Conservation (phyloP, 2,888 invertebrate genomes). For the Melipona beecheii region DNA sequence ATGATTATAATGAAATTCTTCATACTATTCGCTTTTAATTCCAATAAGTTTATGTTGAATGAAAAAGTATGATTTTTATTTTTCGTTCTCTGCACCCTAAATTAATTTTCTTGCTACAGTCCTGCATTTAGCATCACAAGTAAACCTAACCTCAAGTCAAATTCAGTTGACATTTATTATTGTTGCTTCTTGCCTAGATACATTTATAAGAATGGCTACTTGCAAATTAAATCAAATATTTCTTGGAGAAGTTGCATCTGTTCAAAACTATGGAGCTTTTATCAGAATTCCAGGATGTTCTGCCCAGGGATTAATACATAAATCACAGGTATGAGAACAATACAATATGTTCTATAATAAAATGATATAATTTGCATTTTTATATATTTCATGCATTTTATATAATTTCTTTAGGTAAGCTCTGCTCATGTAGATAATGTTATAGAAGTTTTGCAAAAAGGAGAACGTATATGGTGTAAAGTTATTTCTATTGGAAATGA, state of each 20-base stretch:
- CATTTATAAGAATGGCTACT: slow-evolving; percentile 67
- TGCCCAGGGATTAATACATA: slow-evolving; percentile 83
- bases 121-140: slow-evolving; percentile 32
- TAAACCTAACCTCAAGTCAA: slow-evolving; percentile 51
- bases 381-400: slow-evolving; percentile 18
- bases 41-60: neutral
- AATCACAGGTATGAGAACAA: slow-evolving; percentile 75
- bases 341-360: neutral
- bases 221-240: slow-evolving; percentile 81
- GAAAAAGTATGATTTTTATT: neutral
- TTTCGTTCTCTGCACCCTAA: neutral
- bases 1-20: neutral
- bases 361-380: slow-evolving; percentile 23
- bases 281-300: slow-evolving; percentile 82
- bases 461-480: slow-evolving; percentile 84
- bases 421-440: slow-evolving; percentile 81
- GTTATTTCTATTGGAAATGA: slow-evolving; percentile 80
- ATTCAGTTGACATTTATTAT: slow-evolving; percentile 5
- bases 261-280: slow-evolving; percentile 84
- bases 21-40: neutral
- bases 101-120: slow-evolving; percentile 31
- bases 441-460: slow-evolving; percentile 81
- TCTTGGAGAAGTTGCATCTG: slow-evolving; percentile 80
- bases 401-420: slow-evolving; percentile 76
- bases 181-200: neutral